Evolutionary conservation across 2,113 vertebrate genomes (phyloP).

Genomic region (Catharus minimus): DNA sequence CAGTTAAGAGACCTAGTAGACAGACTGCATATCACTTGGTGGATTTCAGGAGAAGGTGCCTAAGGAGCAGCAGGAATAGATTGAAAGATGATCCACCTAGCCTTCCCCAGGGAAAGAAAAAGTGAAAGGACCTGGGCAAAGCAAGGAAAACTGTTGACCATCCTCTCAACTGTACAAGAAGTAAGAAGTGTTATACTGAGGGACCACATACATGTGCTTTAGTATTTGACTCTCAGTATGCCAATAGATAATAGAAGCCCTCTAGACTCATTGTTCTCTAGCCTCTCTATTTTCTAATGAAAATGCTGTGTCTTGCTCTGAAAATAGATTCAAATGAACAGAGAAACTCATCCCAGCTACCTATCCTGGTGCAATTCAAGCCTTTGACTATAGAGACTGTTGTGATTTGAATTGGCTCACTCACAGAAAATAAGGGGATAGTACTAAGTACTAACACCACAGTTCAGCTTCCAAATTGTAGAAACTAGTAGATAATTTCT

Average conservation of each 20-base stretch:
- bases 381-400: not conserved
- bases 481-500: not conserved
- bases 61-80: not conserved
- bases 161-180: not conserved
- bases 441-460: not conserved
- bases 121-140: not conserved
- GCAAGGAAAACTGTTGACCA: not conserved
- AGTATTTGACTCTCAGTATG: not conserved
- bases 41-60: not conserved
- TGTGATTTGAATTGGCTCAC: not conserved
- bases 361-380: not conserved
- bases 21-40: not conserved
- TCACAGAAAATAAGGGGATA: not conserved
- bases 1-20: not conserved
- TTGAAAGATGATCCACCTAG: not conserved
- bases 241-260: not conserved
- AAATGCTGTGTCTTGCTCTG: not conserved
- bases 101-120: not conserved
- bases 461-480: not conserved
- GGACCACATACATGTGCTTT: rapidly evolving
- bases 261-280: not conserved
- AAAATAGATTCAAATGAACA: not conserved
- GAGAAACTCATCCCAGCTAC: not conserved
- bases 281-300: not conserved
- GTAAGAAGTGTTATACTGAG: not conserved